Evolutionary conservation across 2,113 vertebrate genomes (phyloP).

Genomic region (Raja brachyura): DNA sequence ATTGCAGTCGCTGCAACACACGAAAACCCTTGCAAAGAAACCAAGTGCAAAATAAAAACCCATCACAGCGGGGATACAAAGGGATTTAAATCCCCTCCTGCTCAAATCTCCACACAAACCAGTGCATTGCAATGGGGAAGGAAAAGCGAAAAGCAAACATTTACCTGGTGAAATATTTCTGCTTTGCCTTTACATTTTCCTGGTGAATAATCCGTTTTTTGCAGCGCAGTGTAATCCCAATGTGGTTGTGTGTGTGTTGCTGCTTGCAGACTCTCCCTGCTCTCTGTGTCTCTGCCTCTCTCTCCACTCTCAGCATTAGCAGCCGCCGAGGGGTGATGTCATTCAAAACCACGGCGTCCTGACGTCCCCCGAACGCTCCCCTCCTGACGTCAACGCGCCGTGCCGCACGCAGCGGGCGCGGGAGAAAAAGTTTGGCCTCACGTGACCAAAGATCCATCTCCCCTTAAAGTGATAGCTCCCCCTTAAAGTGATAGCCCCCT

Average conservation of each 20-base stretch:
- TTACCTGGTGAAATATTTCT: conserved; percentile 5
- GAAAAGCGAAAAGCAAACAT: background rate
- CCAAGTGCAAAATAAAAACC: background rate
- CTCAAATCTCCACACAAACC: background rate
- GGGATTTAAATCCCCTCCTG: conserved; percentile 24
- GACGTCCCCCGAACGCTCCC: background rate
- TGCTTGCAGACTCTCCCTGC: conserved; percentile 3
- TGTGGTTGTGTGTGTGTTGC: conserved; percentile 1
- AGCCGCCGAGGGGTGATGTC: conserved; percentile 25
- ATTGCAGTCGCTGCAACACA: conserved; percentile 16
- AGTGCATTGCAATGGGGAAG: background rate
- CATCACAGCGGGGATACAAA: conserved; percentile 21
- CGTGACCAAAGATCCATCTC: background rate
- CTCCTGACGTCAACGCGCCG: background rate
- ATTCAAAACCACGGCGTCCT: conserved; percentile 25
- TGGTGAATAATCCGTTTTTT: conserved; percentile 33
- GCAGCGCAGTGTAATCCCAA: conserved; percentile 32
- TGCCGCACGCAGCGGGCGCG: background rate
- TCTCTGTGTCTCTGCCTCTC: background rate
- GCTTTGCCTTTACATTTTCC: conserved; percentile 34
- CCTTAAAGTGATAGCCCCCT: too few relatives aligned
- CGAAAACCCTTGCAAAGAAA: background rate
- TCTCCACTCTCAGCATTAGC: conserved; percentile 6
- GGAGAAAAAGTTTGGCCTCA: background rate
- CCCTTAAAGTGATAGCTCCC: too few relatives aligned